These are phyloP conservation scores for Lasioglossum albipes DNA, from an alignment of 1,140 invertebrate genomes.

Conservation along the genomic window DNA sequence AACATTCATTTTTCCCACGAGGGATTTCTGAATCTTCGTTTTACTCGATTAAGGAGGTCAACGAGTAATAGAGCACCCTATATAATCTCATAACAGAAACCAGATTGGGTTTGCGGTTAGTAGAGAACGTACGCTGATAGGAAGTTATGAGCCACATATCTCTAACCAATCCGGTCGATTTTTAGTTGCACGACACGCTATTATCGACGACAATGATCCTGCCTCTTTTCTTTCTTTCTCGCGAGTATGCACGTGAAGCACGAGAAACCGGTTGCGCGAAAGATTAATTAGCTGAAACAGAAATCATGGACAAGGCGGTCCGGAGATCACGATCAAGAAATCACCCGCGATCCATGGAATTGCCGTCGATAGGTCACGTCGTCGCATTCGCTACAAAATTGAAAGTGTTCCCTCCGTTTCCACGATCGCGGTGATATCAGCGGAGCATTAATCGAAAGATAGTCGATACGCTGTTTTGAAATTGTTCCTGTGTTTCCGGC, in stretches of 20 bases:
- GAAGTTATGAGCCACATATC: constrained; percentile 9
- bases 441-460: constrained; percentile 29
- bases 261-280: constrained; percentile 20
- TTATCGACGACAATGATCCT: constrained; percentile 31
- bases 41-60: too few relatives aligned
- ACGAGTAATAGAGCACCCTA: too few relatives aligned
- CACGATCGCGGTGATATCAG: constrained; percentile 18
- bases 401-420: constrained; percentile 29
- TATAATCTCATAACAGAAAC: neutral
- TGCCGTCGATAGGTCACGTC: constrained; percentile 33
- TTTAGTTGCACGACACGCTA: neutral
- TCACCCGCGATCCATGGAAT: constrained; percentile 38
- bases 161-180: constrained; percentile 14
- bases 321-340: constrained; percentile 26
- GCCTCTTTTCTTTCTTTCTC: constrained; percentile 11
- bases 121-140: constrained; percentile 1
- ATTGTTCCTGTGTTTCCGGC: neutral
- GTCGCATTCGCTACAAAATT: constrained; percentile 12
- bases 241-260: neutral
- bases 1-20: too few relatives aligned
- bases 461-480: neutral
- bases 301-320: constrained; percentile 32
- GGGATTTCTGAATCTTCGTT: too few relatives aligned
- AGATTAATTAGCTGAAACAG: constrained; percentile 49
- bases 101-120: neutral